phyloP scores from a whole-genome alignment of 2,888 invertebrate genomes.

The Stictocephala bisonia region DNA sequence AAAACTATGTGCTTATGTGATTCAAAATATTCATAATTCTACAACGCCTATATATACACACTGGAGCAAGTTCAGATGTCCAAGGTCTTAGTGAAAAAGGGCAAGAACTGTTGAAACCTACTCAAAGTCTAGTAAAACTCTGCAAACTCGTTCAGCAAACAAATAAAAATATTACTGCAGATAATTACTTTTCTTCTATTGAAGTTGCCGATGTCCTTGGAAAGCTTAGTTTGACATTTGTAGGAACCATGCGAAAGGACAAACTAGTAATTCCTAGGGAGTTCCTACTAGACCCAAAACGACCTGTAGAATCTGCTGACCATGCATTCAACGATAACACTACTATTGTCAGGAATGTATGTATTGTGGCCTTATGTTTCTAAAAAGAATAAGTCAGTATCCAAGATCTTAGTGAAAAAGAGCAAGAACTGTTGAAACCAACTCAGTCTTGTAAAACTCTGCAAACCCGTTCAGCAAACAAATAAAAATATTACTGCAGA shows the following conservation, averaged over 20 bases:
- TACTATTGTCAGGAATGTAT: too few relatives aligned
- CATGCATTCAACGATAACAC: slow-evolving; percentile 40
- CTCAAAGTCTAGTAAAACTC: slow-evolving; percentile 58
- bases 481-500: slow-evolving; percentile 60
- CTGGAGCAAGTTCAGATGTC: slow-evolving; percentile 59
- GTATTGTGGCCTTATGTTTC: slow-evolving; percentile 40
- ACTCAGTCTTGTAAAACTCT: slow-evolving; percentile 59
- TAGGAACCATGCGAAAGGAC: slow-evolving; percentile 38
- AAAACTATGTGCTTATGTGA: slow-evolving; percentile 55
- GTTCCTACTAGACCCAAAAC: slow-evolving; percentile 25
- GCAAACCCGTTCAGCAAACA: slow-evolving; percentile 56
- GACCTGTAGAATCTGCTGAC: background rate
- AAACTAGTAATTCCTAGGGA: slow-evolving; percentile 44
- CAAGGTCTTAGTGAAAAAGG: slow-evolving; percentile 54
- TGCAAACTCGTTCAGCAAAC: slow-evolving; percentile 56
- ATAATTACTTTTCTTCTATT: slow-evolving; percentile 60
- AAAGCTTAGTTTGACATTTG: slow-evolving; percentile 21
- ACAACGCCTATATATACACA: slow-evolving; percentile 58
- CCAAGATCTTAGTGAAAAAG: slow-evolving; percentile 52
- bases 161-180: slow-evolving; percentile 59
- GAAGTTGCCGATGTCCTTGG: slow-evolving; percentile 53
- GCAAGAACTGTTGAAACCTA: slow-evolving; percentile 57
- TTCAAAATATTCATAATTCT: slow-evolving; percentile 55
- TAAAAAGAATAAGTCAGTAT: slow-evolving; percentile 47
- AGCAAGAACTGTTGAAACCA: slow-evolving; percentile 57